Evolutionary conservation across 2,113 vertebrate species (phyloP).

Genomic region (Bubo bubo): DNA sequence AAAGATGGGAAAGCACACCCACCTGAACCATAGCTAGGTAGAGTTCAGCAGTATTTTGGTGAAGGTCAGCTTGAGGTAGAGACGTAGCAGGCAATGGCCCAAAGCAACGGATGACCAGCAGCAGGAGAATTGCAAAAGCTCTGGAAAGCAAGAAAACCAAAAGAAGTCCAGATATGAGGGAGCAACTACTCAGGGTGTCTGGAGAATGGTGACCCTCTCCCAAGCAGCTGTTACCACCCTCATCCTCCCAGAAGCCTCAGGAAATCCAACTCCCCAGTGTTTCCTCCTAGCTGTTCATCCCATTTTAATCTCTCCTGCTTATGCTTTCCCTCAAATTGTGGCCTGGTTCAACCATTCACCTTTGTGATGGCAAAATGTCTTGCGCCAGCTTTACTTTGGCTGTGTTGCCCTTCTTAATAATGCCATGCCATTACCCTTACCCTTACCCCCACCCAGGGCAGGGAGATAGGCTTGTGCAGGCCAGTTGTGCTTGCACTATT

Average conservation of each 20-base stretch:
- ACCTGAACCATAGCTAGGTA: neutral
- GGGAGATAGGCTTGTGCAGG: neutral
- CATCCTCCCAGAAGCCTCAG: neutral
- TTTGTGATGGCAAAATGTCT: neutral
- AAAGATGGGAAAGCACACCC: neutral
- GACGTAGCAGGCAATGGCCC: neutral
- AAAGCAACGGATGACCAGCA: neutral
- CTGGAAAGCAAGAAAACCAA: neutral
- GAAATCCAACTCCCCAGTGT: neutral
- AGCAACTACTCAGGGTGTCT: neutral
- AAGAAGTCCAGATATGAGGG: neutral
- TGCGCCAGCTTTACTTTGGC: neutral
- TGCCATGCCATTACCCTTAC: neutral
- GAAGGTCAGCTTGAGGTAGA: neutral
- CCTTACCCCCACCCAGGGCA: neutral
- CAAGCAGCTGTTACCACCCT: neutral
- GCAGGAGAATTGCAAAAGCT: neutral
- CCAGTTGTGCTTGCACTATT: neutral
- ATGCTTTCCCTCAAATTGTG: neutral
- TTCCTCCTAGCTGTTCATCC: neutral
- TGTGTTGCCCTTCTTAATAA: neutral
- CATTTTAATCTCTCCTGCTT: neutral
- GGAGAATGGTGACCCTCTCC: neutral
- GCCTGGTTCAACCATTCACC: neutral
- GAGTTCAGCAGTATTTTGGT: neutral